Base-by-base conservation (phyloP, 1,140 invertebrate genomes). In the Drosophila bocki region DNA sequence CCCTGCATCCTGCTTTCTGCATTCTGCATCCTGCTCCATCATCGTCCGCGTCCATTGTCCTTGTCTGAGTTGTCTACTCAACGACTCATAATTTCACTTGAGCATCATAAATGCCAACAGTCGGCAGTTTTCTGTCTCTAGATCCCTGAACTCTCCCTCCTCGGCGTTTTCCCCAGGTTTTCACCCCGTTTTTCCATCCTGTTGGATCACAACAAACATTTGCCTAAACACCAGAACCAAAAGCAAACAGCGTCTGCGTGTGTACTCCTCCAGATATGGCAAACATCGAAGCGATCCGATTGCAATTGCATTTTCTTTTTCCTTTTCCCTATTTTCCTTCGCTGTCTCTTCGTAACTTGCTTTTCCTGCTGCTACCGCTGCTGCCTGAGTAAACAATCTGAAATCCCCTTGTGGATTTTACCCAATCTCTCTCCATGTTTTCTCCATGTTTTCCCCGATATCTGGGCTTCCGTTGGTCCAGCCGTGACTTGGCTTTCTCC, bases 21-120 rank as follows among this genome's bases (percentile, higher is more conserved):
- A 39, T 12, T 29, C 39, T 32, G 37, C 56, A 59, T 62, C 58
- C 74, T 35, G 51, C 64, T 57, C 70, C 58, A 80, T 75, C 78
- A 82, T 50, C 72, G 48, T 62, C 63, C 50, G 57, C 78, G 62
- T 74, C 69, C 57, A 61, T 71, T 69, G 45, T 74, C 69, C 50
- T 67, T 60, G 45, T 69, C 57, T 53, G 60, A 68, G 57, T 80
- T 72, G 75, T 86, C 75, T 70, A 54, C 75, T 65, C 76, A 78
- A 64, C 64, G 71, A 58, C 69, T 84, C 86, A 91, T 90, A 90
- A 90, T 82, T 90, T 90, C 67, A 76, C 81, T 85, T 77, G 57
- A 75, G 51, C 60, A 70, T 39, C 62, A 59, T 77, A 77, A 77
- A 67, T 77, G 60, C 59, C 72, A 75, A 37, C 71, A 74, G 71